A percentile compares a stretch with the other conserved stretches of the same genome.
These are phyloP conservation scores for Coilia nasus DNA, from an alignment of 2,797 vertebrate species.

Conservation along the genomic window DNA sequence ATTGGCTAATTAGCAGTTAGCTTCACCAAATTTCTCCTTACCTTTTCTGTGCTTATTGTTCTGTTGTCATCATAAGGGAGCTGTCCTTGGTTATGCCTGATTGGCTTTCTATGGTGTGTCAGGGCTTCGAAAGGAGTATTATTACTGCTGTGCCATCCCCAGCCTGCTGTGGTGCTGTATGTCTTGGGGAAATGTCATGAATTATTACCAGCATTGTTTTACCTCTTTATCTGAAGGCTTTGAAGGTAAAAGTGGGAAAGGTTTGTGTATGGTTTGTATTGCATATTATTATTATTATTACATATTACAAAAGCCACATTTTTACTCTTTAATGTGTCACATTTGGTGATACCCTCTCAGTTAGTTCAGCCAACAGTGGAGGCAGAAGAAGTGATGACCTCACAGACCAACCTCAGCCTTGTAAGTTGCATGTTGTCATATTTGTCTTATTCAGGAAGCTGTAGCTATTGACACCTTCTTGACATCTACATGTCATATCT, in stretches of 20 bases:
- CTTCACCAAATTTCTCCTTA: background rate
- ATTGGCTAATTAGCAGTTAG: slow-evolving; percentile 29
- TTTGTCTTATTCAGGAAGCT: too few relatives aligned
- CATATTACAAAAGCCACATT: too few relatives aligned
- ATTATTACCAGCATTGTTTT: slow-evolving; percentile 41
- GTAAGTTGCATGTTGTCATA: too few relatives aligned
- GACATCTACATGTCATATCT: background rate
- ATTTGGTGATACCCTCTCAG: too few relatives aligned
- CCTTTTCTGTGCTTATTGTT: background rate
- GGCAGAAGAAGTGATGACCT: background rate
- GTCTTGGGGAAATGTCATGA: slow-evolving; percentile 40
- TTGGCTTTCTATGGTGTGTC: background rate
- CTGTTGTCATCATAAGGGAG: background rate
- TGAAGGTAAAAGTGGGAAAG: background rate
- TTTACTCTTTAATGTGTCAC: too few relatives aligned
- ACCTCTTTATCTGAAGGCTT: slow-evolving; percentile 30
- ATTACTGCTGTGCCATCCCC: slow-evolving; percentile 14
- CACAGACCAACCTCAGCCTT: too few relatives aligned
- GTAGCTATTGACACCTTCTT: too few relatives aligned
- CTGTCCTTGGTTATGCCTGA: background rate
- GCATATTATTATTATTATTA: background rate
- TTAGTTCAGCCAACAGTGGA: too few relatives aligned
- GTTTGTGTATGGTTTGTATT: background rate
- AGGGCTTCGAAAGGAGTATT: slow-evolving; percentile 42
- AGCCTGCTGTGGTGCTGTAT: slow-evolving; percentile 27